A percentile compares a stretch with the other conserved stretches of the same genome.
phyloP scores from a whole-genome alignment of 1,140 invertebrate genomes.

The Apolygus lucorum region DNA sequence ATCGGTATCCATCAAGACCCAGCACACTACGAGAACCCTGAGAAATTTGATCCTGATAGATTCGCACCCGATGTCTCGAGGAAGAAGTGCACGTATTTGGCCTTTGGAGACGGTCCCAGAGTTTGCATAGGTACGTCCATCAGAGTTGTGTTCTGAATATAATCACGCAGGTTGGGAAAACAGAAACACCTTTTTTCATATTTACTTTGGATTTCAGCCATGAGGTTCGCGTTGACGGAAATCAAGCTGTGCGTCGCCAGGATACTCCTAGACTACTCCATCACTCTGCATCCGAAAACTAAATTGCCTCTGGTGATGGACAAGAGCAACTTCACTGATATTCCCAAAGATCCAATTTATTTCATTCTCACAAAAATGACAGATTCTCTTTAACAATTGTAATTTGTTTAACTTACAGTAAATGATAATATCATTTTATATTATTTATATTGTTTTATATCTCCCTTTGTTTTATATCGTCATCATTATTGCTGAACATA shows the following conservation, averaged over 20 bases:
- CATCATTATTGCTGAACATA: too few species aligned
- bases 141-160: too few species aligned
- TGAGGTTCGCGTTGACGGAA: conserved; percentile 7
- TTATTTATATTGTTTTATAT: too few species aligned
- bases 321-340: not conserved
- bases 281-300: not conserved
- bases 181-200: too few species aligned
- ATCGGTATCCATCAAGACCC: conserved; percentile 50
- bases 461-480: too few species aligned
- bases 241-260: conserved; percentile 1
- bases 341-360: conserved; percentile 9
- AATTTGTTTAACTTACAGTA: too few species aligned
- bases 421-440: too few species aligned
- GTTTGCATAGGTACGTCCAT: conserved; percentile 51
- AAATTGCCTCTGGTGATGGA: not conserved
- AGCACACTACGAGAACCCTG: conserved; percentile 46
- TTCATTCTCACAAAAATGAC: not conserved
- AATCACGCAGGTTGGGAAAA: too few species aligned
- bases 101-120: conserved; percentile 54
- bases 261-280: not conserved
- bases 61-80: conserved; percentile 42
- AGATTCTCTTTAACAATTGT: not conserved
- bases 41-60: conserved; percentile 46
- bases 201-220: not conserved
- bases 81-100: conserved; percentile 40